Evolutionary conservation across 92 coral and sea anemone genomes (phyloP).

Genomic region (Chrysogorgia sp.): DNA sequence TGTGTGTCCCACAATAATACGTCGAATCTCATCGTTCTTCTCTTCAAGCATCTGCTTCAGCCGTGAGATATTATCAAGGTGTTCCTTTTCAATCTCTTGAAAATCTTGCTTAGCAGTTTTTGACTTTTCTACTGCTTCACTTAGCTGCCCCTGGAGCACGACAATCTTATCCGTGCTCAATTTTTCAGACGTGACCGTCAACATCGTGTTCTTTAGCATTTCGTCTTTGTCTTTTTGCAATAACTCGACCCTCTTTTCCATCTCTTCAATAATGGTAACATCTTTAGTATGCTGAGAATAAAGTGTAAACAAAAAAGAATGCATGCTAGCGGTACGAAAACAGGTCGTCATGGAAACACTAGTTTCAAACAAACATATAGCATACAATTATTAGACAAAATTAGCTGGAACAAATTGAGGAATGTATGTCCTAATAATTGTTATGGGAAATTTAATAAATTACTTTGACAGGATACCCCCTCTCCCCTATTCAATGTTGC

Average conservation of each 20-base stretch:
- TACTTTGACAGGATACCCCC: no score
- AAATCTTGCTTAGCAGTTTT: conserved; percentile 35
- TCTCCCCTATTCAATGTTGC: no score
- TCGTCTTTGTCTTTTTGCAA: conserved; percentile 73
- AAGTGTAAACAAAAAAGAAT: neutral
- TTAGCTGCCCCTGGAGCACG: conserved; percentile 60
- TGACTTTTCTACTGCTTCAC: conserved; percentile 52
- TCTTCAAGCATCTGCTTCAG: conserved; percentile 57
- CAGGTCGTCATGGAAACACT: neutral
- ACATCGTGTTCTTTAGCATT: conserved; percentile 58
- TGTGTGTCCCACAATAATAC: conserved; percentile 58
- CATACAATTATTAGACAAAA: neutral
- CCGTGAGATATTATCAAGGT: conserved; percentile 26
- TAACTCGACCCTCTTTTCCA: conserved; percentile 64
- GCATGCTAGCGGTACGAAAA: neutral
- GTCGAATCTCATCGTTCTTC: conserved; percentile 54
- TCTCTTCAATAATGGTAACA: conserved; percentile 40
- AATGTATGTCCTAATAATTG: no score
- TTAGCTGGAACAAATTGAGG: no score
- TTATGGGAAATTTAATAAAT: no score
- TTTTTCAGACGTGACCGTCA: conserved; percentile 57
- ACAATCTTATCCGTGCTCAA: conserved; percentile 59
- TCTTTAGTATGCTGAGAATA: conserved; percentile 27
- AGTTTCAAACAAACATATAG: neutral
- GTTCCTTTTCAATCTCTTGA: conserved; percentile 52